phyloP scores from a whole-genome alignment of 2,797 vertebrate species.

The Oryzias sinensis region DNA sequence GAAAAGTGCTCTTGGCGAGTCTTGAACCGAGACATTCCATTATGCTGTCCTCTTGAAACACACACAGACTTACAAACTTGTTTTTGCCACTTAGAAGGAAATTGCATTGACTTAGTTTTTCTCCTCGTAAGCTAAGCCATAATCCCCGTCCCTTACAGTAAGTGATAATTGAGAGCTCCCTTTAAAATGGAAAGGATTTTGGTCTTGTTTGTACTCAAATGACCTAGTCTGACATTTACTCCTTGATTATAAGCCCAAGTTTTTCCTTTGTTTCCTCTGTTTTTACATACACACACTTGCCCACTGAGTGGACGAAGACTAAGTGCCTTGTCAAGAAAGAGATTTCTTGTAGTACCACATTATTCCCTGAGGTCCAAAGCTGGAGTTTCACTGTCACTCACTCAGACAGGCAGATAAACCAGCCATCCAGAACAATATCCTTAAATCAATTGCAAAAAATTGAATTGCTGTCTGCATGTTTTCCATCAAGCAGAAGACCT shows the following conservation, averaged over 20 bases:
- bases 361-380: constrained; percentile 38
- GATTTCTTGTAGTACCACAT: constrained; percentile 52
- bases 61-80: constrained; percentile 48
- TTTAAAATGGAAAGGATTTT: no score
- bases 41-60: constrained; percentile 67
- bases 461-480: constrained; percentile 49
- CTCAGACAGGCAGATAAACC: constrained; percentile 16
- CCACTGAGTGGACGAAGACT: constrained; percentile 14
- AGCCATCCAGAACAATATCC: constrained; percentile 27
- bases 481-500: constrained; percentile 57
- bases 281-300: background rate
- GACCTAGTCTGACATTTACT: constrained; percentile 17
- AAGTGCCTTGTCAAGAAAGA: constrained; percentile 35
- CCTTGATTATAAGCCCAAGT: constrained; percentile 4
- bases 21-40: constrained; percentile 63
- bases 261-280: background rate
- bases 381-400: constrained; percentile 49
- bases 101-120: constrained; percentile 28
- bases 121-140: constrained; percentile 16
- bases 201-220: no score
- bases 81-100: constrained; percentile 44
- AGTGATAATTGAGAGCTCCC: background rate
- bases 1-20: constrained; percentile 82
- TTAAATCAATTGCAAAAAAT: constrained; percentile 51
- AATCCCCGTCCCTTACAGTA: constrained; percentile 10